Percentiles rank a stretch among this genome's conserved stretches.
Evolutionary conservation across 2,797 vertebrate species (phyloP).

Genomic region (Sebastiscus albofasciatus): DNA sequence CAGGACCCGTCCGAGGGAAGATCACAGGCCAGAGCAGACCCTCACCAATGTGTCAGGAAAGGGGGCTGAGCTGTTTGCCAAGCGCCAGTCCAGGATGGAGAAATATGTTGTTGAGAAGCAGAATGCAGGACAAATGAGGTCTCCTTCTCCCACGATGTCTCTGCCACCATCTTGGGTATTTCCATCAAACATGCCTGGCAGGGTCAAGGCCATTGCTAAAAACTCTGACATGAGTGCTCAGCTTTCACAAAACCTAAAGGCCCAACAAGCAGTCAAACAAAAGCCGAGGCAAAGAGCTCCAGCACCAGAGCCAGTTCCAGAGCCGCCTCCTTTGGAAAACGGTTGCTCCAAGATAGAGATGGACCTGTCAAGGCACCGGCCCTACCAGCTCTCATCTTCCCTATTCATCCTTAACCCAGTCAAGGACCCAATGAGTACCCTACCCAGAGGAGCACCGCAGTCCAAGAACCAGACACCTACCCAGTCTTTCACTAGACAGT

Average conservation of each 20-base stretch:
- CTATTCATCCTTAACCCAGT: slow-evolving; percentile 92
- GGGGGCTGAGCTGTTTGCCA: slow-evolving; percentile 95
- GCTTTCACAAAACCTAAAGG: slow-evolving; percentile 83
- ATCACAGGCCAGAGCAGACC: slow-evolving; percentile 88
- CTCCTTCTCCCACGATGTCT: slow-evolving; percentile 95
- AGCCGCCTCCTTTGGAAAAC: slow-evolving; percentile 81
- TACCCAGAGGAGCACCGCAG: slow-evolving; percentile 86
- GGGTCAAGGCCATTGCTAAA: slow-evolving; percentile 88
- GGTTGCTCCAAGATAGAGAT: slow-evolving; percentile 90
- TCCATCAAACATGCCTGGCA: slow-evolving; percentile 85
- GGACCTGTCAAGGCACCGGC: slow-evolving; percentile 90
- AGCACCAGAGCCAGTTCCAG: slow-evolving; percentile 62
- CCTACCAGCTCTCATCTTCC: slow-evolving; percentile 92
- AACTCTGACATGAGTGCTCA: slow-evolving; percentile 84
- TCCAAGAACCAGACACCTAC: slow-evolving; percentile 80
- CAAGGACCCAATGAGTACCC: slow-evolving; percentile 84
- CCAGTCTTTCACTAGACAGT: slow-evolving; percentile 78
- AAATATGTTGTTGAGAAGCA: slow-evolving; percentile 90
- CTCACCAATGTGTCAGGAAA: slow-evolving; percentile 92
- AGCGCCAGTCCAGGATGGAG: slow-evolving; percentile 96
- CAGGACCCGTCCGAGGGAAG: slow-evolving; percentile 85
- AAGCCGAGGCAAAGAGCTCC: slow-evolving; percentile 67
- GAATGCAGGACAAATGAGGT: slow-evolving; percentile 79
- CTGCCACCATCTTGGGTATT: slow-evolving; percentile 97
- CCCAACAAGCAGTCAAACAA: slow-evolving; percentile 81